A percentile compares a stretch with the other conserved stretches of the same genome.
phyloP scores from a whole-genome alignment of 2,888 invertebrate genomes.

The Dicyrtoma fusca region DNA sequence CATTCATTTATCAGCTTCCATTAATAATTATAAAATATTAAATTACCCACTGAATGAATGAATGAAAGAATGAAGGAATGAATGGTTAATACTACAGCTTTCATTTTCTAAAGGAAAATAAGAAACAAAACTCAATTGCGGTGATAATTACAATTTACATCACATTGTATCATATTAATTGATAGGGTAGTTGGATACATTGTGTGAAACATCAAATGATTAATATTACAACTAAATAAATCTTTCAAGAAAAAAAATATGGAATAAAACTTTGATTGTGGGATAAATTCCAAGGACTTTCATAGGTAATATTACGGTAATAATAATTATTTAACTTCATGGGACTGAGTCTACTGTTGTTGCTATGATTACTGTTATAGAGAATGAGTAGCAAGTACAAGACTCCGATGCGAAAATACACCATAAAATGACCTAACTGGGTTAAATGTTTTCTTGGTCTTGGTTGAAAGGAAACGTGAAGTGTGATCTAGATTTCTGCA shows the following conservation, averaged over 20 bases:
- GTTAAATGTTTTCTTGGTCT: conserved; percentile 24
- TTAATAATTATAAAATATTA: too few species aligned
- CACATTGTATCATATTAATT: too few species aligned
- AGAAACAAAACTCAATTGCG: too few species aligned
- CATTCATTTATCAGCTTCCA: too few species aligned
- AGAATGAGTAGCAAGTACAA: background rate
- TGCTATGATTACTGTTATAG: too few species aligned
- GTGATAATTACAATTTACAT: too few species aligned
- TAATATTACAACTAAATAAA: background rate
- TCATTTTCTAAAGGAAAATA: too few species aligned
- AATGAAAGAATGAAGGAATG: too few species aligned
- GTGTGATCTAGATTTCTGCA: too few species aligned
- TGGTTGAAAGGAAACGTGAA: background rate
- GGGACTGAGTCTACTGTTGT: too few species aligned
- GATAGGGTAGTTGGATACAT: background rate
- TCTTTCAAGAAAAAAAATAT: background rate
- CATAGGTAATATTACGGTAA: background rate
- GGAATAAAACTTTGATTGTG: conserved; percentile 3
- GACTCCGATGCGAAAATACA: background rate
- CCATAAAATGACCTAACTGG: conserved; percentile 4
- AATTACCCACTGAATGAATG: too few species aligned
- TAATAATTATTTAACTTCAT: background rate
- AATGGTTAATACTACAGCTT: too few species aligned
- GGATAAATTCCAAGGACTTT: conserved; percentile 16
- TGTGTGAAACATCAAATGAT: background rate